Conservation (phyloP, 2,113 vertebrate genomes). For the Cheilinus undulatus region DNA sequence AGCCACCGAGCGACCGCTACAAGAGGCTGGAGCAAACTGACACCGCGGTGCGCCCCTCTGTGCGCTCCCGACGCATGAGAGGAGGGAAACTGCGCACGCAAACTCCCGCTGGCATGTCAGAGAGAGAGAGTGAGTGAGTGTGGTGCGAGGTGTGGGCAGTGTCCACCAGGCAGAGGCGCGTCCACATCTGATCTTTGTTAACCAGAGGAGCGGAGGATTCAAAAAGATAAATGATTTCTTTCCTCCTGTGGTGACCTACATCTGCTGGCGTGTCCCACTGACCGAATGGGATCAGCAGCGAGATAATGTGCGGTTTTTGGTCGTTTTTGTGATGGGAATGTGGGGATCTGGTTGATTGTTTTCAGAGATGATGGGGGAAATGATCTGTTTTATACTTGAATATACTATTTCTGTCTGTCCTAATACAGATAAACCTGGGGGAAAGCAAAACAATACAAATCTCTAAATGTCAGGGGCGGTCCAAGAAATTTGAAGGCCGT, state of each 20-base stretch:
- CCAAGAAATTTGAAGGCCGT: no score
- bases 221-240: neutral
- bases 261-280: neutral
- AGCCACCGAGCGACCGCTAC: constrained; percentile 26
- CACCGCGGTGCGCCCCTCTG: constrained; percentile 67
- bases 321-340: neutral
- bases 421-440: no score
- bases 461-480: no score
- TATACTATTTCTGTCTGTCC: no score
- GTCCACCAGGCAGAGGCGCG: constrained; percentile 15
- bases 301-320: neutral
- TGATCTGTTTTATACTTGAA: no score
- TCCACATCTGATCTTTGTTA: constrained; percentile 15
- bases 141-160: constrained; percentile 42
- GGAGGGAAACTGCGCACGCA: constrained; percentile 46
- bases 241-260: neutral
- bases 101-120: constrained; percentile 32
- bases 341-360: neutral
- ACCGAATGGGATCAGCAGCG: neutral
- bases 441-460: no score
- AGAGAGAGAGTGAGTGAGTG: neutral
- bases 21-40: constrained; percentile 60
- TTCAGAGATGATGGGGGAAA: no score
- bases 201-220: neutral
- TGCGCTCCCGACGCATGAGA: constrained; percentile 49